Evolutionary conservation across 1,140 invertebrate genomes (phyloP).

Genomic region (Streblospio benedicti): DNA sequence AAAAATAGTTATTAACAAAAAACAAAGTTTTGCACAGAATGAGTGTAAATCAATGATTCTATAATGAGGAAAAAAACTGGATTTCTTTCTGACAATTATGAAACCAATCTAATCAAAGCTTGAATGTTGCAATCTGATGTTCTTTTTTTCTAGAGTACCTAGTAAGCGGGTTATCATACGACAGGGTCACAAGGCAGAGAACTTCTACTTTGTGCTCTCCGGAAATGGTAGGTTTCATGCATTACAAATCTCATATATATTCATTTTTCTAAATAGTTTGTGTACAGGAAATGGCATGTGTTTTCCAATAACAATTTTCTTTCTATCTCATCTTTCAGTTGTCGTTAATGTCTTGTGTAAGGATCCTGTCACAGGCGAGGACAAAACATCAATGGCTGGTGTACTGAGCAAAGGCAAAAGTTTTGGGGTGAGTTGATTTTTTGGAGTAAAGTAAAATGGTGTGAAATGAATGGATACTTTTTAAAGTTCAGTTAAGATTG

Average conservation of each 20-base stretch:
- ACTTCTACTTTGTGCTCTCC: slow-evolving; percentile 46
- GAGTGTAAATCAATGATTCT: neutral
- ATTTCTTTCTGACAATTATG: neutral
- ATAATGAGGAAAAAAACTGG: neutral
- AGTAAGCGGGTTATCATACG: slow-evolving; percentile 38
- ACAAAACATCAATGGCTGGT: too few species aligned
- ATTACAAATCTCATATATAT: too few species aligned
- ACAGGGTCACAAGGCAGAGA: slow-evolving; percentile 44
- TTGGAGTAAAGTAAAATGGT: too few species aligned
- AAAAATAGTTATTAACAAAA: too few species aligned
- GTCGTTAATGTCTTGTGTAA: too few species aligned
- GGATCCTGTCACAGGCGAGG: too few species aligned
- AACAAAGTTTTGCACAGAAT: neutral
- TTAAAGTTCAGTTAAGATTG: too few species aligned
- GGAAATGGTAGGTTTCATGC: slow-evolving; percentile 37
- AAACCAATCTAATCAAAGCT: neutral
- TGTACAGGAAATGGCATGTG: neutral
- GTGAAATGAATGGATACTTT: too few species aligned
- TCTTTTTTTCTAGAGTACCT: neutral
- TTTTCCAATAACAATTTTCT: neutral
- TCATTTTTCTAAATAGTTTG: too few species aligned
- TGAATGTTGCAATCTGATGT: neutral
- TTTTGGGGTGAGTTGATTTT: neutral
- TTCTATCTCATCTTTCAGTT: too few species aligned
- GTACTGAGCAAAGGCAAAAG: neutral